Evolutionary conservation across 2,797 vertebrate species (phyloP).

Genomic region (Clarias platycephalus): DNA sequence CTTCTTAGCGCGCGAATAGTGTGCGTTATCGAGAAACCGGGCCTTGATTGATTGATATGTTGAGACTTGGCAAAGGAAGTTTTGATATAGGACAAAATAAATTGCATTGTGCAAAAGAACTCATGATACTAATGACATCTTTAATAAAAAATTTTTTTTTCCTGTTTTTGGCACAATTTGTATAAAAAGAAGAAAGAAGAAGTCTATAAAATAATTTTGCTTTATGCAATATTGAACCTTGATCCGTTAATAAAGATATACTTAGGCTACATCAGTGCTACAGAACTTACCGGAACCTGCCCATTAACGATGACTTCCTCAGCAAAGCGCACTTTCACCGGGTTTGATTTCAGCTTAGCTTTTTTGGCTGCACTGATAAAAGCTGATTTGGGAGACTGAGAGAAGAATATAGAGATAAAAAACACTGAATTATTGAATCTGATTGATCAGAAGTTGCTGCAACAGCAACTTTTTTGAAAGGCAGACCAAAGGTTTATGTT

Average conservation of each 20-base stretch:
- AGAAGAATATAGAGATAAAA: conserved; percentile 45
- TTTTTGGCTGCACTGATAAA: conserved; percentile 99
- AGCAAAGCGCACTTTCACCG: conserved; percentile 97
- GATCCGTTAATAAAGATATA: neutral
- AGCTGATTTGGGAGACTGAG: conserved; percentile 96
- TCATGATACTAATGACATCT: neutral
- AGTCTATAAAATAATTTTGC: no score
- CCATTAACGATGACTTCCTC: conserved; percentile 99
- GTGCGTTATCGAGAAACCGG: no score
- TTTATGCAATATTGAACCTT: neutral
- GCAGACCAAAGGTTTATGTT: neutral
- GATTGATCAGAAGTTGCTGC: neutral
- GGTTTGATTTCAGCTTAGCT: conserved; percentile 98
- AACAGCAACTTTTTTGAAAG: neutral
- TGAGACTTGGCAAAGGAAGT: neutral
- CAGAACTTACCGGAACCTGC: conserved; percentile 90
- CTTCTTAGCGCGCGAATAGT: no score
- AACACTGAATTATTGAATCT: neutral
- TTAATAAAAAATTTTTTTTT: neutral
- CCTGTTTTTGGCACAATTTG: neutral
- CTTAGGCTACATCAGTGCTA: neutral
- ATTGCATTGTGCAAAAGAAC: neutral
- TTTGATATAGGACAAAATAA: neutral
- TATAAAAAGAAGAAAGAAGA: no score
- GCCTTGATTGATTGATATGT: neutral